A percentile compares a stretch with the other conserved stretches of the same genome.
Conservation (phyloP, 2,113 vertebrate genomes). For the Columba livia region DNA sequence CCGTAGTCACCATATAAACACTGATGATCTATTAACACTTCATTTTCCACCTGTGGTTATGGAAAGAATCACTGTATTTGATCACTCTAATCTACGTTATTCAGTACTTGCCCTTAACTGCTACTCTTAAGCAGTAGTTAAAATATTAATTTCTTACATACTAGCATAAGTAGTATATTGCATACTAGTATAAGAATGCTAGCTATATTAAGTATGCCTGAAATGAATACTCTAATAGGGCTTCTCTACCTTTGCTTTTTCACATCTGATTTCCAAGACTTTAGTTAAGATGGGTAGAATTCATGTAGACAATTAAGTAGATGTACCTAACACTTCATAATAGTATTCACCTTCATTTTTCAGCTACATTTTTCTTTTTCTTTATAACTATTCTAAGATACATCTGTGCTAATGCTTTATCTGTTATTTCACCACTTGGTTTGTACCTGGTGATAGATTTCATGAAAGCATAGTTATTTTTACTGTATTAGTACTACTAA, state of each 20-base stretch:
- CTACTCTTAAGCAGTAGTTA: neutral
- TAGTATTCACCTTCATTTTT: neutral
- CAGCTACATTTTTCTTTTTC: neutral
- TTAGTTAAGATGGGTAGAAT: neutral
- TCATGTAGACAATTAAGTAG: neutral
- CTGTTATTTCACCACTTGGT: neutral
- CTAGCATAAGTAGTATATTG: neutral
- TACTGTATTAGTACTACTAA: neutral
- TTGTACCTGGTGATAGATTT: neutral
- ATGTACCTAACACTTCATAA: neutral
- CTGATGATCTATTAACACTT: neutral
- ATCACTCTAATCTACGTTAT: neutral
- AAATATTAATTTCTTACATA: neutral
- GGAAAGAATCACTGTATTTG: neutral
- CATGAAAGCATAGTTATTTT: neutral
- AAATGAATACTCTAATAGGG: neutral
- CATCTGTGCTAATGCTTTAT: neutral
- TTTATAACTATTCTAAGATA: neutral
- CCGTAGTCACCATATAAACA: neutral
- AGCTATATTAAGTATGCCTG: neutral
- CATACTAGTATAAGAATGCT: neutral
- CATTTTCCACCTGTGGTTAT: neutral
- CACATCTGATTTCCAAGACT: neutral
- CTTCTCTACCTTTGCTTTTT: neutral
- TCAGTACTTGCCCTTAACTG: neutral